A percentile compares a stretch with the other conserved stretches of the same genome.
These are phyloP conservation scores for Drosophila suboccidentalis DNA, from an alignment of 2,888 invertebrate genomes.

Conservation along the genomic window DNA sequence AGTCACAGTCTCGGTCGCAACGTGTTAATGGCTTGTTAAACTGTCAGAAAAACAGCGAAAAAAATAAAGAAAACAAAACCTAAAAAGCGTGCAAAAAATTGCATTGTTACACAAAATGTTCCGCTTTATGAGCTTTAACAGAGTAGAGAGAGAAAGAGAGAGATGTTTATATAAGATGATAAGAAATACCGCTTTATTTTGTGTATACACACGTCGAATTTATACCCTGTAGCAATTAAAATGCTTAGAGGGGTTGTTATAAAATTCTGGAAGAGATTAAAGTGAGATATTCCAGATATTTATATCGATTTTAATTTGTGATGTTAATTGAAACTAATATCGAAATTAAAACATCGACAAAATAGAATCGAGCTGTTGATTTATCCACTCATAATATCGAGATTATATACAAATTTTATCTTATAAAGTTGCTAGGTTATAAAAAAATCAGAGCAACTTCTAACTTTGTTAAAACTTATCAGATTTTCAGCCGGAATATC, in stretches of 20 bases:
- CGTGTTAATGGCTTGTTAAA: slow-evolving; percentile 62
- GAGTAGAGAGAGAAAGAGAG: slow-evolving; percentile 14
- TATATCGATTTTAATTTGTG: no score
- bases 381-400: no score
- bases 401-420: no score
- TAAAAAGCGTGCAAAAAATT: slow-evolving; percentile 53
- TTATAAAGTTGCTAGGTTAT: no score
- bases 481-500: no score
- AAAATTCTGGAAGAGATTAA: not conserved
- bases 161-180: slow-evolving; percentile 25
- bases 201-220: not conserved
- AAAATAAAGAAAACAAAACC: slow-evolving; percentile 23
- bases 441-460: no score
- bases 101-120: slow-evolving; percentile 52
- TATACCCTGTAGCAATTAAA: slow-evolving; percentile 4
- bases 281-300: no score
- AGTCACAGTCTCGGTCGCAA: slow-evolving; percentile 29
- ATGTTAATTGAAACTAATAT: no score
- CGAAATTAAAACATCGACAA: no score
- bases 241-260: not conserved
- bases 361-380: no score
- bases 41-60: slow-evolving; percentile 24
- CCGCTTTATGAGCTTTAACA: slow-evolving; percentile 41
- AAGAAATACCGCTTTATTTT: slow-evolving; percentile 6
- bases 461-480: no score